These are phyloP conservation scores for Trichomycterus rosablanca DNA, from an alignment of 2,113 vertebrate genomes.

Conservation along the genomic window DNA sequence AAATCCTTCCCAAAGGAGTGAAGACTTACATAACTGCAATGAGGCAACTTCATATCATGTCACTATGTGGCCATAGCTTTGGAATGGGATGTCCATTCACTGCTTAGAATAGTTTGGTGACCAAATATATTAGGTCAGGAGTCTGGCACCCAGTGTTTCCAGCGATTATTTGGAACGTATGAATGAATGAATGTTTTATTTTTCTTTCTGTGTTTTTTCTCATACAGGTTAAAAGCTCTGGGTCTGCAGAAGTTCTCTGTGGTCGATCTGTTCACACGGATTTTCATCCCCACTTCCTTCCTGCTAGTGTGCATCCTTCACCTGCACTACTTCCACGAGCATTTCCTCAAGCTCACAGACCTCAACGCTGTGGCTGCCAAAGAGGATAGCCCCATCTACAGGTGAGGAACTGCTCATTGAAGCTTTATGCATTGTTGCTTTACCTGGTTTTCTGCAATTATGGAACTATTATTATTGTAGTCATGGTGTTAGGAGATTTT, in stretches of 20 bases:
- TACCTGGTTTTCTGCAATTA: no score
- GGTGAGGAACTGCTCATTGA: conserved; percentile 65
- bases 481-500: no score
- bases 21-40: no score
- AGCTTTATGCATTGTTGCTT: neutral
- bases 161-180: no score
- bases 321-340: conserved; percentile 94
- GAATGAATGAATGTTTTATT: neutral
- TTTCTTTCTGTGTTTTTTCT: neutral
- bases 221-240: conserved; percentile 76
- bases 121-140: no score
- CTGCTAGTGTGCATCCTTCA: conserved; percentile 90
- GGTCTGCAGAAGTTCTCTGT: conserved; percentile 78
- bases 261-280: conserved; percentile 80
- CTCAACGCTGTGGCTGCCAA: conserved; percentile 90
- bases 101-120: no score
- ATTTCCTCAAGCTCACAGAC: conserved; percentile 90
- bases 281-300: conserved; percentile 94
- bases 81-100: no score
- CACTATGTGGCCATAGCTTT: no score
- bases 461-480: no score
- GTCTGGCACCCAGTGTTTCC: no score
- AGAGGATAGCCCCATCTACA: conserved; percentile 90
- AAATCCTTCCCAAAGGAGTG: no score
- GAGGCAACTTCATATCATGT: no score